These are phyloP conservation scores for Zaprionus gabonicus DNA, from an alignment of 1,140 invertebrate species.

Conservation along the genomic window DNA sequence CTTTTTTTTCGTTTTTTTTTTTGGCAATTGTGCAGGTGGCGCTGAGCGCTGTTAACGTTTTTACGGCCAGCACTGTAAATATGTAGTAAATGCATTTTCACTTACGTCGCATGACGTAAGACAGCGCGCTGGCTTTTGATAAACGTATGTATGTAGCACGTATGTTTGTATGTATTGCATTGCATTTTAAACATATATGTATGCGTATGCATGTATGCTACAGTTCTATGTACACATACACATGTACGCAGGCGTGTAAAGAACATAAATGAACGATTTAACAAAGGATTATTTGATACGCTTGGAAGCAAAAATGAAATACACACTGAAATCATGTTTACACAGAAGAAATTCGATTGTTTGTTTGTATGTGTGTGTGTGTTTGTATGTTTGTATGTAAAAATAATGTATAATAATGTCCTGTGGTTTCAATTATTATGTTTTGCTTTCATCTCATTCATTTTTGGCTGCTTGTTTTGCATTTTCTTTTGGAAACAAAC, in stretches of 20 bases:
- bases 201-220: neutral
- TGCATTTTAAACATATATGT: constrained; percentile 15
- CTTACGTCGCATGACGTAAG: constrained; percentile 26
- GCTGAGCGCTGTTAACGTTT: constrained; percentile 40
- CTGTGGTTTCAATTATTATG: constrained; percentile 13
- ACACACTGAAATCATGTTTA: constrained; percentile 38
- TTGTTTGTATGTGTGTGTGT: constrained; percentile 26
- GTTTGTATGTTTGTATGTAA: constrained; percentile 24
- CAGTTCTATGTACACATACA: constrained; percentile 17
- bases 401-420: constrained; percentile 30
- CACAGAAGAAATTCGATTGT: constrained; percentile 28
- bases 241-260: constrained; percentile 17
- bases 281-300: constrained; percentile 33
- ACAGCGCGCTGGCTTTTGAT: constrained; percentile 50
- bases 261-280: constrained; percentile 43
- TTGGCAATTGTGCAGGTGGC: constrained; percentile 60
- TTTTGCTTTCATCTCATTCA: neutral
- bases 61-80: constrained; percentile 41
- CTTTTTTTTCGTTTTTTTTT: constrained; percentile 33
- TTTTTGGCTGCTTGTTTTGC: constrained; percentile 29
- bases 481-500: constrained; percentile 31
- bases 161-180: constrained; percentile 46
- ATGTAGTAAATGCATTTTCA: constrained; percentile 43
- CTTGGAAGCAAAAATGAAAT: constrained; percentile 51
- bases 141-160: constrained; percentile 47